Percentiles rank a stretch among this genome's conserved stretches.
Evolutionary conservation across 1,140 invertebrate species (phyloP).

Genomic region (Aethina tumida): DNA sequence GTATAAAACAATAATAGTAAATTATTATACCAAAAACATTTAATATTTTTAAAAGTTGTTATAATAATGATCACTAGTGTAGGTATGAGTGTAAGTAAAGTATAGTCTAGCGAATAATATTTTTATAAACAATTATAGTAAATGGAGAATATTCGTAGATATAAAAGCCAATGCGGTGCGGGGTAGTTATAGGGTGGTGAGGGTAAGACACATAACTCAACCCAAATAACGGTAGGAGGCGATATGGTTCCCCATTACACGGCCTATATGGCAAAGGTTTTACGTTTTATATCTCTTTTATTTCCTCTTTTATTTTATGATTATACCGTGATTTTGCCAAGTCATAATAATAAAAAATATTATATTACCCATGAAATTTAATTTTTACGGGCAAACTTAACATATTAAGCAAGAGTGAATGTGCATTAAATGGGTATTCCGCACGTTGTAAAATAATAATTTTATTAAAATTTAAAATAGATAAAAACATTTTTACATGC

Average conservation of each 20-base stretch:
- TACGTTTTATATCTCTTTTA: slow-evolving; percentile 27
- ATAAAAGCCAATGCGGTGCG: too few species aligned
- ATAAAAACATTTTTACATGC: too few species aligned
- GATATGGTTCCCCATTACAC: slow-evolving; percentile 15
- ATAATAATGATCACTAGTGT: too few species aligned
- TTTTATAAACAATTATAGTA: too few species aligned
- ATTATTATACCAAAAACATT: too few species aligned
- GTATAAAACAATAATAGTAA: too few species aligned
- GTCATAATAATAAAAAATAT: slow-evolving; percentile 20
- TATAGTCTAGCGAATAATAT: too few species aligned
- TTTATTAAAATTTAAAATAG: not conserved
- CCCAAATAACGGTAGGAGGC: slow-evolving; percentile 14
- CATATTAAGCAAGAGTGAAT: slow-evolving; percentile 6
- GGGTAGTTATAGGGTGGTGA: slow-evolving; percentile 23
- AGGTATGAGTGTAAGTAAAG: too few species aligned
- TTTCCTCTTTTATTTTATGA: slow-evolving; percentile 26
- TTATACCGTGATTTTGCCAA: slow-evolving; percentile 22
- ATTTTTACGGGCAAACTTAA: slow-evolving; percentile 13
- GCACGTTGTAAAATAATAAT: not conserved
- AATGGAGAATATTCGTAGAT: too few species aligned
- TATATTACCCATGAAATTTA: slow-evolving; percentile 16
- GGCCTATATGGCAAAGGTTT: slow-evolving; percentile 17
- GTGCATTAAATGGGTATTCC: slow-evolving; percentile 1
- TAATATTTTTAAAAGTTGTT: too few species aligned
- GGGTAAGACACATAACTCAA: slow-evolving; percentile 15